These are phyloP conservation scores for pig (Sus scrofa) DNA, from an alignment of 2,113 vertebrate genomes.

Conservation along the genomic window T2T-Sscrofa CM000812.6:82631001-82631500, in stretches of 20 bases:
- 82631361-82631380: background rate
- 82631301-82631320: constrained; percentile 33
- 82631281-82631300: background rate
- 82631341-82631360: background rate
- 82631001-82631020: too few species aligned
- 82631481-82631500: background rate
- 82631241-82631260: background rate
- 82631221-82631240: too few species aligned
- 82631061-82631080: too few species aligned
- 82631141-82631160: too few species aligned
- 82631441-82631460: constrained; percentile 29
- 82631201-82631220: too few species aligned
- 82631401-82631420: background rate
- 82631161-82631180: too few species aligned
- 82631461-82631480: background rate
- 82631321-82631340: background rate
- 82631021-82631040: too few species aligned
- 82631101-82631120: too few species aligned
- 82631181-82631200: too few species aligned
- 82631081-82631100: too few species aligned
- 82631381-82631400: background rate
- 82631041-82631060: too few species aligned
- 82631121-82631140: too few species aligned
- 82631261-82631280: background rate
- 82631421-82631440: background rate